phyloP scores from a whole-genome alignment of 2,888 invertebrate species.

The Athripsodes cinereus region DNA sequence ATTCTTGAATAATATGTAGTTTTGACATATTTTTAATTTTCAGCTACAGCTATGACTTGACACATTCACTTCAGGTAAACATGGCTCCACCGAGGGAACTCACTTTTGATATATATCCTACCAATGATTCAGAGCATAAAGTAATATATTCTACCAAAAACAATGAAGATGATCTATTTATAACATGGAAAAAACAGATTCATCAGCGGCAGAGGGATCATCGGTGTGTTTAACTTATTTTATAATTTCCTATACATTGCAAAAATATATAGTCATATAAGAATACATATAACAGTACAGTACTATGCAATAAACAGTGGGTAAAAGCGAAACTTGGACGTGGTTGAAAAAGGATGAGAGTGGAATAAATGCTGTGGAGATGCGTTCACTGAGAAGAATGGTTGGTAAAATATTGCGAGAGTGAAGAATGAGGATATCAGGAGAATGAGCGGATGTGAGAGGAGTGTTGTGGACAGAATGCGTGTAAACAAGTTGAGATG shows the following conservation, averaged over 20 bases:
- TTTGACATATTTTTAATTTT: conserved; percentile 27
- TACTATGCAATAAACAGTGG: too few relatives aligned
- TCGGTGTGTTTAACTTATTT: conserved; percentile 33
- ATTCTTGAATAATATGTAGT: neutral
- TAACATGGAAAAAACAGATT: conserved; percentile 50
- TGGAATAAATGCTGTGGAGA: too few relatives aligned
- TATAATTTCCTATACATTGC: neutral
- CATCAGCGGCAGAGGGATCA: conserved; percentile 39
- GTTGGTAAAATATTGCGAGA: too few relatives aligned
- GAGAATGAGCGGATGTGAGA: too few relatives aligned
- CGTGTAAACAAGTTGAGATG: too few relatives aligned
- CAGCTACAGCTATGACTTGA: conserved; percentile 92
- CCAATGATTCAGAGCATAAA: neutral
- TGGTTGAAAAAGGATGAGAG: too few relatives aligned
- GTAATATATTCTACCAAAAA: conserved; percentile 14
- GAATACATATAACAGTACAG: too few relatives aligned
- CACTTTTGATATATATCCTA: conserved; percentile 29
- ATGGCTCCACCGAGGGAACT: conserved; percentile 72
- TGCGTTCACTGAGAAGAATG: too few relatives aligned
- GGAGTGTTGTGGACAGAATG: too few relatives aligned
- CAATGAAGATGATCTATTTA: conserved; percentile 52
- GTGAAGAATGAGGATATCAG: too few relatives aligned
- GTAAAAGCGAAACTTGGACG: too few relatives aligned
- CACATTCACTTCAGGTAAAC: conserved; percentile 92
- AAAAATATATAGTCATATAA: neutral